Conservation (phyloP, 2,797 vertebrate genomes). For the Phoxinus dragarum region DNA sequence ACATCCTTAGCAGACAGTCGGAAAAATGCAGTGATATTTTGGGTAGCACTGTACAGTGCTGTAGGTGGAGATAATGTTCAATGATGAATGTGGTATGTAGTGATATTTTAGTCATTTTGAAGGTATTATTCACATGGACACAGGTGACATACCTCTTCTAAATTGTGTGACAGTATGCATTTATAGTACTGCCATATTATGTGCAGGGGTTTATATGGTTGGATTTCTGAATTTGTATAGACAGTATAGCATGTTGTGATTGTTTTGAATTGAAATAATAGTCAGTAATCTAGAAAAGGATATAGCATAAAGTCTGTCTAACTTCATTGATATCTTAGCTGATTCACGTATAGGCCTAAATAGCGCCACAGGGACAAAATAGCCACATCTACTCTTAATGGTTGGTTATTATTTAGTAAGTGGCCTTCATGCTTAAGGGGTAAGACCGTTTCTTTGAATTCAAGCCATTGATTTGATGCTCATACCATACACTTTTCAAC, state of each 20-base stretch:
- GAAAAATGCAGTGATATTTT: neutral
- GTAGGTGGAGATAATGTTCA: neutral
- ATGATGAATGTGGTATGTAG: neutral
- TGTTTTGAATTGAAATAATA: neutral
- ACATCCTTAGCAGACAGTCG: neutral
- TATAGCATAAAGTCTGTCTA: neutral
- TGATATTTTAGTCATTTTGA: neutral
- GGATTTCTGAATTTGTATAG: neutral
- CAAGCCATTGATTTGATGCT: slow-evolving; percentile 52
- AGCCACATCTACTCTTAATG: slow-evolving; percentile 31
- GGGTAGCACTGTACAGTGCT: neutral
- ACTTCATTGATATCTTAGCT: neutral
- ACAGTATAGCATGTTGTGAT: neutral
- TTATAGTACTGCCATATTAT: neutral
- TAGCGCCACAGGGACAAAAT: neutral
- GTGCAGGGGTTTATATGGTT: neutral
- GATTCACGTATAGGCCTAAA: neutral
- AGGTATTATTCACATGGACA: neutral
- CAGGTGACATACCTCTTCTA: neutral
- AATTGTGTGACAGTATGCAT: neutral
- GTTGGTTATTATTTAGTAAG: slow-evolving; percentile 45
- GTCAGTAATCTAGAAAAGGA: neutral
- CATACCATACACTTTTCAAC: slow-evolving; percentile 27
- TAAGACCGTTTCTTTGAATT: slow-evolving; percentile 44
- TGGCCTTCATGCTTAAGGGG: slow-evolving; percentile 40